A percentile compares a stretch with the other conserved stretches of the same genome.
Conservation (phyloP, 2,113 vertebrate species). For the Tylochromis polylepis region DNA sequence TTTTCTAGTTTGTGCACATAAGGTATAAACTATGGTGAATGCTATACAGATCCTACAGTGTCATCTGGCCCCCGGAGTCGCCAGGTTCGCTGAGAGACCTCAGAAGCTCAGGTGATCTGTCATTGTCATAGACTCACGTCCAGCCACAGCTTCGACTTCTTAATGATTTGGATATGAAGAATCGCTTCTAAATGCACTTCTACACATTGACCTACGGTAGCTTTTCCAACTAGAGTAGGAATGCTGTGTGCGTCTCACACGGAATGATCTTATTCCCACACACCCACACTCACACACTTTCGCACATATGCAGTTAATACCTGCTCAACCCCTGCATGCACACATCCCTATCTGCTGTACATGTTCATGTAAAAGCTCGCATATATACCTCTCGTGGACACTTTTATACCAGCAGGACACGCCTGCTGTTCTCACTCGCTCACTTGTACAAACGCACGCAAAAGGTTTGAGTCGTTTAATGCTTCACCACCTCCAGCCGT, state of each 20-base stretch:
- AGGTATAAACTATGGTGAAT: conserved; percentile 69
- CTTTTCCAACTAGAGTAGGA: conserved; percentile 58
- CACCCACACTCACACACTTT: conserved; percentile 20
- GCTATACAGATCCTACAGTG: conserved; percentile 63
- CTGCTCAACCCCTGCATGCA: conserved; percentile 49
- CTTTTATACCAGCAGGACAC: conserved; percentile 13
- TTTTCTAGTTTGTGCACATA: conserved; percentile 65
- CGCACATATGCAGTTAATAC: conserved; percentile 16
- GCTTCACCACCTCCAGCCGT: conserved; percentile 18
- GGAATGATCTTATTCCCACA: conserved; percentile 64
- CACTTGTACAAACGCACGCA: conserved; percentile 22
- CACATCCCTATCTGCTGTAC: conserved; percentile 35
- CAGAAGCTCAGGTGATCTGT: conserved; percentile 58
- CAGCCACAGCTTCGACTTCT: conserved; percentile 46
- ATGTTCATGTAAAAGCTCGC: conserved; percentile 54
- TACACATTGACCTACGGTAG: conserved; percentile 62
- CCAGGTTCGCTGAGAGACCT: conserved; percentile 52
- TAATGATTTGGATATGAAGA: conserved; percentile 60
- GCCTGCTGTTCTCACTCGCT: conserved; percentile 26
- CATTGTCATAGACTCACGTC: conserved; percentile 50
- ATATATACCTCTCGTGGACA: conserved; percentile 49
- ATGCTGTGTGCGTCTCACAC: conserved; percentile 56
- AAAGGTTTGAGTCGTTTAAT: conserved; percentile 34
- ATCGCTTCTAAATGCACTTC: conserved; percentile 60
- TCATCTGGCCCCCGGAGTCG: conserved; percentile 39